A percentile compares a stretch with the other conserved stretches of the same genome.
Evolutionary conservation across 1,140 invertebrate genomes (phyloP).

Genomic region (Coelopa frigida): DNA sequence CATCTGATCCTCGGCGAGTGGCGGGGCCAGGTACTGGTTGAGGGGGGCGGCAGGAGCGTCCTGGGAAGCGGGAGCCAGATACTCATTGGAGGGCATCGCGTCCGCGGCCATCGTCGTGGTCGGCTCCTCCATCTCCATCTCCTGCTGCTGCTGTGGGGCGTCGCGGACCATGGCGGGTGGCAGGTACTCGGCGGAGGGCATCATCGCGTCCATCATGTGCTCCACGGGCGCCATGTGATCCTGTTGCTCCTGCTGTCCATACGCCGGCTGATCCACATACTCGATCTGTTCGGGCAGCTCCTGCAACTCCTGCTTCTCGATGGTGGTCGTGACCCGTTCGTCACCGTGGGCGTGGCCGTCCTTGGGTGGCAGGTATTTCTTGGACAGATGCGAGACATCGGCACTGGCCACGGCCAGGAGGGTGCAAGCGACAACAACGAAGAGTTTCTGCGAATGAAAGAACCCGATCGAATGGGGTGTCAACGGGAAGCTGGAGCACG

Average conservation of each 20-base stretch:
- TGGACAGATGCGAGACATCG: constrained; percentile 35
- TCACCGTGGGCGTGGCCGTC: background rate
- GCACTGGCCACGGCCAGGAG: constrained; percentile 20
- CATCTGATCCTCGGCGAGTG: constrained; percentile 12
- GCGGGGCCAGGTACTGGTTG: constrained; percentile 3
- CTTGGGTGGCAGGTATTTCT: constrained; percentile 21
- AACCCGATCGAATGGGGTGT: no score
- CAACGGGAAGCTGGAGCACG: no score
- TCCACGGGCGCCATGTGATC: background rate
- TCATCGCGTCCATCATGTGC: constrained; percentile 17
- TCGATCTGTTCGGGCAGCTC: constrained; percentile 38
- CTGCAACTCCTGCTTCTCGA: constrained; percentile 33
- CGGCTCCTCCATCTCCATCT: no score
- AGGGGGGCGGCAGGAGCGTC: no score
- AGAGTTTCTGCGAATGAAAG: no score
- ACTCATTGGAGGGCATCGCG: background rate
- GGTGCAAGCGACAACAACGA: constrained; percentile 24
- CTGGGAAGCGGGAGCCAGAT: background rate
- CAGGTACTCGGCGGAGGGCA: constrained; percentile 1
- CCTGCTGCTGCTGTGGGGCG: no score
- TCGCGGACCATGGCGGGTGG: constrained; percentile 5
- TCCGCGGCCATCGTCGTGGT: no score
- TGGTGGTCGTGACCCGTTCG: constrained; percentile 24
- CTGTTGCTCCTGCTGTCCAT: background rate
- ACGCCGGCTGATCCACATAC: constrained; percentile 23